Conservation (phyloP, 2,113 vertebrate genomes). For the Chaetura pelagica region DNA sequence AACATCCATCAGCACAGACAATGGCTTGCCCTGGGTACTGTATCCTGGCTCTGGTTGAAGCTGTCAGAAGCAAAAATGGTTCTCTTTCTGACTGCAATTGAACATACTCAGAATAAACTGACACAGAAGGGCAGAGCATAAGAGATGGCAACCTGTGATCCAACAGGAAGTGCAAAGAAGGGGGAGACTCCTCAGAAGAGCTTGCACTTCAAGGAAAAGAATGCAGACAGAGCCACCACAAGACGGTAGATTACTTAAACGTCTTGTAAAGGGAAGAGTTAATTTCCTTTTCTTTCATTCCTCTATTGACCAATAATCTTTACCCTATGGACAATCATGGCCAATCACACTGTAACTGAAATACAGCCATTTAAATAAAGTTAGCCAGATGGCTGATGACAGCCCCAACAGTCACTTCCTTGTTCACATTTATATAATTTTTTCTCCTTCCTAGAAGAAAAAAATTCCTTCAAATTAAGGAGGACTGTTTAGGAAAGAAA, state of each 20-base stretch:
- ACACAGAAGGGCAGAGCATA: not conserved
- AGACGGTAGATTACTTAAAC: not conserved
- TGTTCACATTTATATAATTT: fast-evolving
- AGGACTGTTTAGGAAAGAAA: not conserved
- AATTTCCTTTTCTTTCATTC: not conserved
- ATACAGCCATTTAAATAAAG: not conserved
- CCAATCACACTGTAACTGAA: not conserved
- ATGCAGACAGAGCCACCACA: not conserved
- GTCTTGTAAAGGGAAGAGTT: not conserved
- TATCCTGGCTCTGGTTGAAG: not conserved
- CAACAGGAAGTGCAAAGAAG: not conserved
- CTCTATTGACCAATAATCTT: not conserved
- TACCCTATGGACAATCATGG: not conserved
- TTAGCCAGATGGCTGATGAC: not conserved
- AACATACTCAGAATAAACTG: not conserved
- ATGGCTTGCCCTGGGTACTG: not conserved
- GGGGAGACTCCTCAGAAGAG: not conserved
- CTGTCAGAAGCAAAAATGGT: not conserved
- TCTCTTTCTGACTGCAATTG: not conserved
- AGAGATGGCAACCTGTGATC: not conserved
- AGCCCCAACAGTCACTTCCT: not conserved
- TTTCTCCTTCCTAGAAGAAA: not conserved
- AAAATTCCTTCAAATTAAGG: not conserved
- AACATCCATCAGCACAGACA: not conserved
- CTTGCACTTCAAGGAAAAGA: not conserved